phyloP scores from a whole-genome alignment of 2,797 vertebrate genomes.

The Pseudochirops cupreus region DNA sequence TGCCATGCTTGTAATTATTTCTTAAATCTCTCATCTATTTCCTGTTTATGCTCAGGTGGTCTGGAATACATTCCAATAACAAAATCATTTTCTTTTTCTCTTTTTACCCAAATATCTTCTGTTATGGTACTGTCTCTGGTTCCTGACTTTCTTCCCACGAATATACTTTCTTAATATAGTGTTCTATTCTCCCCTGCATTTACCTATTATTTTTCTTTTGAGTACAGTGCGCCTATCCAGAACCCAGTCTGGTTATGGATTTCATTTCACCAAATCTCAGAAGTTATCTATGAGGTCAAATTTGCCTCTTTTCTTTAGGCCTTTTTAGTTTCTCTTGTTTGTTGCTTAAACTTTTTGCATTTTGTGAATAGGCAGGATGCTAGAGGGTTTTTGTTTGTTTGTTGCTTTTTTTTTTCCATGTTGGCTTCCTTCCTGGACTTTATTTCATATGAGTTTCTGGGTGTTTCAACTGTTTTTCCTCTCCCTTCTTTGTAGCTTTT shows the following conservation, averaged over 20 bases:
- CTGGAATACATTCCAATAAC: neutral
- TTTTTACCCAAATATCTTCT: neutral
- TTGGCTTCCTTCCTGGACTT: neutral
- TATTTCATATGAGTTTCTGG: neutral
- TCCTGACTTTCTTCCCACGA: neutral
- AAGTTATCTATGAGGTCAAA: neutral
- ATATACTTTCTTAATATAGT: neutral
- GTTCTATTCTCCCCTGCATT: neutral
- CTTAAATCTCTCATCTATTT: neutral
- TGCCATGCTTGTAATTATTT: neutral
- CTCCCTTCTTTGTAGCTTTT: neutral
- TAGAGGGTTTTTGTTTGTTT: neutral
- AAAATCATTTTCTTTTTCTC: neutral
- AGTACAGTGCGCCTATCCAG: neutral
- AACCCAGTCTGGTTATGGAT: neutral
- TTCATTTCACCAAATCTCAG: neutral
- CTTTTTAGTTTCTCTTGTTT: neutral
- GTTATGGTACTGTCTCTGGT: neutral
- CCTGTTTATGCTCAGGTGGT: neutral
- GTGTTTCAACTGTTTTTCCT: neutral
- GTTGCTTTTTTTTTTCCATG: no score
- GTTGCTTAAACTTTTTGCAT: neutral
- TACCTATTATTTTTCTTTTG: neutral
- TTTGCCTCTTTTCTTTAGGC: neutral
- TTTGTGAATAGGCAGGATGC: neutral